Base-by-base conservation (phyloP, 2,888 invertebrate genomes). In the Phaonia tiefii region DNA sequence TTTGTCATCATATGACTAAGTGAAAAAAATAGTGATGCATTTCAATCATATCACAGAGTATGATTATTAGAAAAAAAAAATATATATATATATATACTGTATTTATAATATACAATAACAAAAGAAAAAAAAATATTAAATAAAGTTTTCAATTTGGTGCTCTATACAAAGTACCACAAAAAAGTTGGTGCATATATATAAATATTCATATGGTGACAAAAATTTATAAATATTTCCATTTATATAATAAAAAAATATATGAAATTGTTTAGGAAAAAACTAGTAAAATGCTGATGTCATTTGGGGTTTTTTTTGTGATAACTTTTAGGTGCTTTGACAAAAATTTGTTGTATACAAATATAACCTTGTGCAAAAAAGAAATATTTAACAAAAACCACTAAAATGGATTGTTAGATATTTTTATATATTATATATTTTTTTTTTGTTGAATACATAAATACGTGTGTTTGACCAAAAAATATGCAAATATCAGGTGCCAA, bases 401-500 rank as follows among this genome's bases (percentile, higher is more conserved):
- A 69, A 51, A 56, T 46, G 42, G 44, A 22, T 22, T 13, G 70
- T 71, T 56, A n/a, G 44, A 42, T 13, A 17, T 69, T 60, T 60
- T 60, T 31, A 56, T 39, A 60, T 37, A 15, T 39, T 60, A 39
- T n/a, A n/a, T n/a, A n/a, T n/a, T n/a, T n/a, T n/a, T n/a, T n/a
- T n/a, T n/a, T n/a, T n/a, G n/a, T n/a, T n/a, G n/a, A n/a, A n/a
- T n/a, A n/a, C n/a, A n/a, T n/a, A 20, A 11, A 11, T 60, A 60
- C 60, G 71, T 46, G 37, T 25, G 13, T 42, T 37, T 66, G 77
- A 77, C 80, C 80, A 80, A 80, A 80, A 80, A 80, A 80, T 80
- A 80, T 80, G 80, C 80, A 80, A 80, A 77, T 80, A 77, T 77
- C 80, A 77, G 80, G 37, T 80, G 77, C 80, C 80, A 80, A 80